A percentile compares a stretch with the other conserved stretches of the same genome.
Conservation (phyloP, 2,888 invertebrate genomes). For the Cryptophagus acutangulus region DNA sequence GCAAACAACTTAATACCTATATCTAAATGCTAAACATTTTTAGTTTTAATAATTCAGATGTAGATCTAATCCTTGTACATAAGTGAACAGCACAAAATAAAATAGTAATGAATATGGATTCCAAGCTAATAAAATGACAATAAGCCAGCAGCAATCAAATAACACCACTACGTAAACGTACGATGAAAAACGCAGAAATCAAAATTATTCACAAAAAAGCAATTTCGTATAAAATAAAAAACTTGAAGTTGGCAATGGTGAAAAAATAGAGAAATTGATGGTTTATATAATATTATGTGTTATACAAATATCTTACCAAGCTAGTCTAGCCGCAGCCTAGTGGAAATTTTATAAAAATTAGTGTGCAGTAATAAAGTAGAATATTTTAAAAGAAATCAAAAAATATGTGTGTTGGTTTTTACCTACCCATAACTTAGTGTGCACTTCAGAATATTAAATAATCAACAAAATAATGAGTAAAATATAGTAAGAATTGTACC, state of each 20-base stretch:
- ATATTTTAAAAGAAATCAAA: conserved; percentile 8
- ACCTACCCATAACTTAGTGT: not conserved
- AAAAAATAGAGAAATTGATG: conserved; percentile 20
- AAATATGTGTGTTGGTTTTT: conserved; percentile 8
- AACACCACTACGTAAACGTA: too few relatives aligned
- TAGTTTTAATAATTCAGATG: too few relatives aligned
- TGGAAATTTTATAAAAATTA: conserved; percentile 44
- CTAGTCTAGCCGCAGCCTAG: conserved; percentile 49
- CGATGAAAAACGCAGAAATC: too few relatives aligned
- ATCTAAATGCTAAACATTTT: too few relatives aligned
- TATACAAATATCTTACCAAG: conserved; percentile 48
- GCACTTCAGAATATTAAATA: too few relatives aligned
- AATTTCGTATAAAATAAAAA: conserved; percentile 9
- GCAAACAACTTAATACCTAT: too few relatives aligned
- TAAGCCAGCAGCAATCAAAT: too few relatives aligned
- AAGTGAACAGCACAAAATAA: too few relatives aligned
- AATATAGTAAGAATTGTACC: conserved; percentile 33
- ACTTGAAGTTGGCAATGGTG: conserved; percentile 9
- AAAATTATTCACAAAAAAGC: too few relatives aligned
- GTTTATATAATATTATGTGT: conserved; percentile 26
- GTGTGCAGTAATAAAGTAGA: conserved; percentile 26
- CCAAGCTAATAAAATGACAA: too few relatives aligned
- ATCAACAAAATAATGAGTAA: not conserved
- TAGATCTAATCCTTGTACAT: too few relatives aligned
- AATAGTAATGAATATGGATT: too few relatives aligned